These are phyloP conservation scores for Chloropsis hardwickii DNA, from an alignment of 2,113 vertebrate species.

Conservation along the genomic window DNA sequence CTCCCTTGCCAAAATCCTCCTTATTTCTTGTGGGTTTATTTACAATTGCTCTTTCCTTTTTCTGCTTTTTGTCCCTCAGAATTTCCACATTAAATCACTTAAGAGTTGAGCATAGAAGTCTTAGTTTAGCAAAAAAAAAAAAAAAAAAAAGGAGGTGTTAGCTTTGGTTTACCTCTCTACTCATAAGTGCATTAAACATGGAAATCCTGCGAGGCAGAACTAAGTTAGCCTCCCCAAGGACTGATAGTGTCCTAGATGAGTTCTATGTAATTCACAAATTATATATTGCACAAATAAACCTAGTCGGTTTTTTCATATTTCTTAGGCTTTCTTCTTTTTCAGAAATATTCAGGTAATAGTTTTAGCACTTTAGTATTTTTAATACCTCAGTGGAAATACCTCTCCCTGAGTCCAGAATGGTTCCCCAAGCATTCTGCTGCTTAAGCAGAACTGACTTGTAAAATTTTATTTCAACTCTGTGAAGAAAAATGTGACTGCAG, in stretches of 20 bases:
- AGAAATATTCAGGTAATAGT: neutral
- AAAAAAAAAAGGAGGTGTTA: neutral
- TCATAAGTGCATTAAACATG: neutral
- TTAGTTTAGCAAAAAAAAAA: neutral
- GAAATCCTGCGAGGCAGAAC: neutral
- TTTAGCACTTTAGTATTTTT: neutral
- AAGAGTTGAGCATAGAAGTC: neutral
- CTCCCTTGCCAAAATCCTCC: neutral
- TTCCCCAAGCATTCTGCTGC: neutral
- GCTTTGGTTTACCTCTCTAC: neutral
- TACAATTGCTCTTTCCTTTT: neutral
- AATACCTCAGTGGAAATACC: neutral
- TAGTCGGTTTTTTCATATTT: neutral
- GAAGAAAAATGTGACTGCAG: neutral
- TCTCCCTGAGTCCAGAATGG: neutral
- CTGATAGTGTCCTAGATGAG: neutral
- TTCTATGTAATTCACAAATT: neutral
- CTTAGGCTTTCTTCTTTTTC: neutral
- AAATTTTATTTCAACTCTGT: neutral
- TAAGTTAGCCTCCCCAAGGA: neutral
- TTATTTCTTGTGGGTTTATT: neutral
- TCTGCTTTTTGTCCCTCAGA: neutral
- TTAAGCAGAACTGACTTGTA: neutral
- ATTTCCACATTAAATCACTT: neutral
- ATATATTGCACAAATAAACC: neutral